Evolutionary conservation across 2,113 vertebrate genomes (phyloP).

Genomic region (Melospiza melodia): DNA sequence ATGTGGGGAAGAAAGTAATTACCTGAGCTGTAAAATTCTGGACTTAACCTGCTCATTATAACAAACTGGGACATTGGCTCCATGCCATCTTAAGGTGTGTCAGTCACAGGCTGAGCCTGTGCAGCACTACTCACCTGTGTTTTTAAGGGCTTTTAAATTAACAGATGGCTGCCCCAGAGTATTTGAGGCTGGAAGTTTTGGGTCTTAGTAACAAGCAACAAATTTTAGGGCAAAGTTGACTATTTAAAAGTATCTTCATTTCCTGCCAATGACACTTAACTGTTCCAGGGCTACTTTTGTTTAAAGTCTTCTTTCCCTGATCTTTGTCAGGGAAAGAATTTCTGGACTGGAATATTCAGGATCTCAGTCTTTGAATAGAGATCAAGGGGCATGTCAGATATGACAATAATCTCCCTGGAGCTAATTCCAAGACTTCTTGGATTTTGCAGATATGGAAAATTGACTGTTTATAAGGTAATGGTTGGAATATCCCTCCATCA

Average conservation of each 20-base stretch:
- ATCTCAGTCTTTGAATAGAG: background rate
- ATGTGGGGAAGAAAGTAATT: background rate
- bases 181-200: background rate
- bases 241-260: background rate
- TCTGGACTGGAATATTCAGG: background rate
- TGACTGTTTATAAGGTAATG: background rate
- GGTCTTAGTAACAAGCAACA: background rate
- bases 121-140: background rate
- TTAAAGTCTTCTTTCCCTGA: background rate
- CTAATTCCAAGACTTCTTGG: background rate
- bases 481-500: background rate
- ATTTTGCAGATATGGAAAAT: background rate
- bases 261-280: background rate
- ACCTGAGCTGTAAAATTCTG: background rate
- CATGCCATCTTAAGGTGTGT: background rate
- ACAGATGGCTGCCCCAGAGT: background rate
- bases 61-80: background rate
- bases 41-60: background rate
- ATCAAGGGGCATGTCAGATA: background rate
- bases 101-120: background rate
- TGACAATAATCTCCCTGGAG: background rate
- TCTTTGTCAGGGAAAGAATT: background rate
- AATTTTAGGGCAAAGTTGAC: background rate
- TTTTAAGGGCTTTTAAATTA: background rate
- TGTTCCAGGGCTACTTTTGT: background rate